Percentiles rank a stretch among this genome's conserved stretches.
These are phyloP conservation scores for Graptemys geographica DNA, from an alignment of 2,797 vertebrate species.

Conservation along the genomic window DNA sequence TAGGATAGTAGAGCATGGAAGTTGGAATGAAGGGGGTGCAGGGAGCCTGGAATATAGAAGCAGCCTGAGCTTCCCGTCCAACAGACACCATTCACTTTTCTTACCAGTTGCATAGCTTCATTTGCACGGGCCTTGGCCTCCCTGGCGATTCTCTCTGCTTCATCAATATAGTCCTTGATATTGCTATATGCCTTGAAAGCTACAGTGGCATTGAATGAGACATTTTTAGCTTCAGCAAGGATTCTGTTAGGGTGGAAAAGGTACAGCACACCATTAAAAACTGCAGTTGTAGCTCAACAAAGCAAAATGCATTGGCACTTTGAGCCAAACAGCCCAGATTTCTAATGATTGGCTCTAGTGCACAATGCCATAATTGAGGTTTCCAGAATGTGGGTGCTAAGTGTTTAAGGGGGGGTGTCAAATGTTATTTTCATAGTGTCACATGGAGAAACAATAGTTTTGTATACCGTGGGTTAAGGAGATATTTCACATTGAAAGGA, in stretches of 20 bases:
- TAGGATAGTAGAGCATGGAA: background rate
- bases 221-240: slow-evolving; percentile 94
- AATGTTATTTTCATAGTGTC: background rate
- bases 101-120: slow-evolving; percentile 91
- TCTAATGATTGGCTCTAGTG: background rate
- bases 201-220: slow-evolving; percentile 97
- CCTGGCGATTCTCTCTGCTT: slow-evolving; percentile 91
- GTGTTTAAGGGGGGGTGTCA: background rate
- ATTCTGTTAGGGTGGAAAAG: slow-evolving; percentile 84
- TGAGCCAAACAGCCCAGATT: background rate
- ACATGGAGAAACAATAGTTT: background rate
- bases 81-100: slow-evolving; percentile 46
- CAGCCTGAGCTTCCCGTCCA: background rate
- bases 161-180: slow-evolving; percentile 91
- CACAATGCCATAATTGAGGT: background rate
- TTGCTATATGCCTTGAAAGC: slow-evolving; percentile 97
- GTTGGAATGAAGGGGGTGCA: background rate
- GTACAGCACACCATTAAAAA: slow-evolving; percentile 43
- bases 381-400: background rate
- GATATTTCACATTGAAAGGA: background rate
- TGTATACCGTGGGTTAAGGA: background rate
- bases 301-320: background rate
- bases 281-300: slow-evolving; percentile 1
- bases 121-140: slow-evolving; percentile 87
- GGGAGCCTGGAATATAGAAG: background rate